Percentiles rank a stretch among this genome's conserved stretches.
These are phyloP conservation scores for Anarhynchus alexandrinus DNA, from an alignment of 2,113 vertebrate genomes.

Conservation along the genomic window DNA sequence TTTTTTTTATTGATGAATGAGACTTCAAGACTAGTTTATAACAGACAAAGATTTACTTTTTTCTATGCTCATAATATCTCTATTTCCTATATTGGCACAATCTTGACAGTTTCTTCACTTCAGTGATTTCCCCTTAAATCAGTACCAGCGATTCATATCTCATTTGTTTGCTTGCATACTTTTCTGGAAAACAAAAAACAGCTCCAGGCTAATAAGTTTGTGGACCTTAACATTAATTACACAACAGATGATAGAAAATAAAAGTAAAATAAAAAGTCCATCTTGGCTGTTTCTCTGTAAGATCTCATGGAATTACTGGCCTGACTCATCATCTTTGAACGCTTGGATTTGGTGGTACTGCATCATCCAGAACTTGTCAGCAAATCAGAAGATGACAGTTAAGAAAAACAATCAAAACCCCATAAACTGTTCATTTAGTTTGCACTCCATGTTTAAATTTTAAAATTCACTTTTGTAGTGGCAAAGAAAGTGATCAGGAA, in stretches of 20 bases:
- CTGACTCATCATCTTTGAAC: neutral
- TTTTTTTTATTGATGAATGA: neutral
- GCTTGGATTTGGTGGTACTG: neutral
- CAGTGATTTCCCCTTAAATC: neutral
- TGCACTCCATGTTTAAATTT: neutral
- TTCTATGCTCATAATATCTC: neutral
- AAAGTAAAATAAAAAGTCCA: neutral
- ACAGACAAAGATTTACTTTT: neutral
- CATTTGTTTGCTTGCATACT: neutral
- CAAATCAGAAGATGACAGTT: neutral
- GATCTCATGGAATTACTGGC: neutral
- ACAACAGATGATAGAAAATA: neutral
- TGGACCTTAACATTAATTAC: neutral
- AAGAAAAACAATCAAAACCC: neutral
- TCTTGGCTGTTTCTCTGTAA: neutral
- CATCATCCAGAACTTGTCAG: neutral
- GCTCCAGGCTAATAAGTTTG: neutral
- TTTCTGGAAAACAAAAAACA: neutral
- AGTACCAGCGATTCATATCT: neutral
- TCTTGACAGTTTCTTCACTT: neutral
- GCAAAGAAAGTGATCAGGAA: neutral
- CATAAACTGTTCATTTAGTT: neutral
- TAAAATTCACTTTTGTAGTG: neutral
- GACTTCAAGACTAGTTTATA: neutral
- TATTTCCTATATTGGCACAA: neutral